Evolutionary conservation across 2,797 vertebrate species (phyloP).

Genomic region (Brachyrhaphis roseni): DNA sequence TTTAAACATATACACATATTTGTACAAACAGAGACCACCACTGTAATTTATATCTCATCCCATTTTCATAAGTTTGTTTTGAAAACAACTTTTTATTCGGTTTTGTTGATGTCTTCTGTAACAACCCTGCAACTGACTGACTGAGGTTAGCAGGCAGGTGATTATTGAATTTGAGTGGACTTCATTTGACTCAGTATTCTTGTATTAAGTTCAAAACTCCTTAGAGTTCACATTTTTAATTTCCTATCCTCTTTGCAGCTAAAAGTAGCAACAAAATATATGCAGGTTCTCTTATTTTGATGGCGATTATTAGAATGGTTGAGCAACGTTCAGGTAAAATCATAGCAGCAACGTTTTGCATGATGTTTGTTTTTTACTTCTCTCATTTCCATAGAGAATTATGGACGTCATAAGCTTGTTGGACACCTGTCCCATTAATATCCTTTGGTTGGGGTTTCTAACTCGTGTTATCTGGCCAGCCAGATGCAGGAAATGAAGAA

Average conservation of each 20-base stretch:
- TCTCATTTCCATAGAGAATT: neutral
- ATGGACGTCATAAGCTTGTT: neutral
- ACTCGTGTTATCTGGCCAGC: neutral
- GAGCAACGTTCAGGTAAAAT: neutral
- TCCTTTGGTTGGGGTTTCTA: neutral
- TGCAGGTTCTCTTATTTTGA: neutral
- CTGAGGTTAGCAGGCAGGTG: too few species aligned
- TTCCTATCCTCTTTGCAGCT: neutral
- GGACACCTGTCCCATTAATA: slow-evolving; percentile 3
- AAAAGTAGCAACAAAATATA: neutral
- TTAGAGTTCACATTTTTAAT: neutral
- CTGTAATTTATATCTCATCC: too few species aligned
- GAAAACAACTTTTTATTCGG: too few species aligned
- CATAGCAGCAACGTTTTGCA: neutral
- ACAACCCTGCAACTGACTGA: too few species aligned
- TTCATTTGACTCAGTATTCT: too few species aligned
- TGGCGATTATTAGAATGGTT: neutral
- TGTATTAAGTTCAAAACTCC: too few species aligned
- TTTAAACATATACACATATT: neutral
- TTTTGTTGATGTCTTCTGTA: too few species aligned
- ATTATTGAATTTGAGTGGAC: too few species aligned
- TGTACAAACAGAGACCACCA: neutral
- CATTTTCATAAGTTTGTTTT: too few species aligned
- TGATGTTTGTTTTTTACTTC: neutral
- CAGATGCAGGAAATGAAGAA: neutral